Evolutionary conservation across 2,113 vertebrate genomes (phyloP).

Genomic region (Cairina moschata): DNA sequence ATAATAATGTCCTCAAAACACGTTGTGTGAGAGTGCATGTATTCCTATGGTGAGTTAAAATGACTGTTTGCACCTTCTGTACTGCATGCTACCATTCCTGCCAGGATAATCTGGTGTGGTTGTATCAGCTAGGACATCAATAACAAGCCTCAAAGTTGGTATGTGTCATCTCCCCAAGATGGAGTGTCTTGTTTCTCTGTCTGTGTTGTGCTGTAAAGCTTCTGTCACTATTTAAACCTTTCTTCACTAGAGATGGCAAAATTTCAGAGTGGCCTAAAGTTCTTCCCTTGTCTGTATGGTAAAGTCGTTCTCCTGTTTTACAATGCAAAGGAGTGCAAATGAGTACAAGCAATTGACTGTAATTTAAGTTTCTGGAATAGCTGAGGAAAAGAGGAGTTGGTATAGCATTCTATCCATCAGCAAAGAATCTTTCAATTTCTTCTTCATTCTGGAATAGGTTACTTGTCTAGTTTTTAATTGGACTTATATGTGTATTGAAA

Average conservation of each 20-base stretch:
- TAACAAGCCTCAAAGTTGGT: slow-evolving; percentile 58
- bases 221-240: slow-evolving; percentile 69
- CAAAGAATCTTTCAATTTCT: neutral
- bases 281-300: neutral
- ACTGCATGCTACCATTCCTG: slow-evolving; percentile 25
- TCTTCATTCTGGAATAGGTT: neutral
- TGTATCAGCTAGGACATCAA: slow-evolving; percentile 56
- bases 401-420: neutral
- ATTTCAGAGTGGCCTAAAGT: slow-evolving; percentile 32
- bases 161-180: slow-evolving; percentile 67
- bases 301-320: neutral
- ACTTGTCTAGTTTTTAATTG: neutral
- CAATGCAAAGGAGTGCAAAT: neutral
- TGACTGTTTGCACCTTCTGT: slow-evolving; percentile 51
- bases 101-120: slow-evolving; percentile 24
- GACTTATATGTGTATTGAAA: neutral
- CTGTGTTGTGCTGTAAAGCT: slow-evolving; percentile 62
- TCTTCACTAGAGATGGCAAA: slow-evolving; percentile 40
- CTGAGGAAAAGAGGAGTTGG: neutral
- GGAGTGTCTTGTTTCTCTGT: slow-evolving; percentile 61
- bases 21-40: neutral
- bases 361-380: neutral
- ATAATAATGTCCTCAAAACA: neutral
- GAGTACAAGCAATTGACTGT: neutral
- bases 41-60: slow-evolving; percentile 1